Evolutionary conservation across 2,113 vertebrate genomes (phyloP).

Genomic region (Anhinga rufa): DNA sequence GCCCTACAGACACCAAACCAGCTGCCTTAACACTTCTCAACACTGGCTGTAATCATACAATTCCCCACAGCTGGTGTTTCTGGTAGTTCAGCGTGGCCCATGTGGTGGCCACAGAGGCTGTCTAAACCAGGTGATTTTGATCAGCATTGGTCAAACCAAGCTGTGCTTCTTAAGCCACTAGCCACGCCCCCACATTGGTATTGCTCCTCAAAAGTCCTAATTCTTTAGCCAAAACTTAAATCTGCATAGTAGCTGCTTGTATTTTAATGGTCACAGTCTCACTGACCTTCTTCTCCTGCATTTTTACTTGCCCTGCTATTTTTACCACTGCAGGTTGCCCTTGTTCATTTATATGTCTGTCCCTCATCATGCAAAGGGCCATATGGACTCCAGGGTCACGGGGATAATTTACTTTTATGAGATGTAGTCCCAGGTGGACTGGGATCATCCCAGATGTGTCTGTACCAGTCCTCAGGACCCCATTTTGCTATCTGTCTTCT

Average conservation of each 20-base stretch:
- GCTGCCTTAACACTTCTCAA: neutral
- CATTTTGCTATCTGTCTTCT: neutral
- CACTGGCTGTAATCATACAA: neutral
- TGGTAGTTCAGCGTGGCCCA: neutral
- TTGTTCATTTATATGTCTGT: neutral
- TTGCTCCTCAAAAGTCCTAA: neutral
- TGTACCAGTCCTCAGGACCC: neutral
- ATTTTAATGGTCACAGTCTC: neutral
- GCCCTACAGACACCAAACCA: neutral
- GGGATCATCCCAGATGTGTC: neutral
- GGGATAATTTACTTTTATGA: neutral
- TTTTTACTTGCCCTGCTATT: neutral
- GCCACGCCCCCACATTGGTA: neutral
- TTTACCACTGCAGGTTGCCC: neutral
- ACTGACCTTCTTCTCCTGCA: neutral
- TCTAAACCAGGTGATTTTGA: neutral
- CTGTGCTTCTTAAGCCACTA: neutral
- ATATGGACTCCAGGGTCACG: neutral
- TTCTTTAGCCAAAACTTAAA: neutral
- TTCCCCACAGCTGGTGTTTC: fast-evolving
- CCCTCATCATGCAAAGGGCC: neutral
- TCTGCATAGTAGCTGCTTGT: neutral
- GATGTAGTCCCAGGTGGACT: no score
- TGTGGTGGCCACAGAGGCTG: neutral
- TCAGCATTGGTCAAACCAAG: neutral